Conservation (phyloP, 2,113 vertebrate genomes). For the Myiopsitta monachus region DNA sequence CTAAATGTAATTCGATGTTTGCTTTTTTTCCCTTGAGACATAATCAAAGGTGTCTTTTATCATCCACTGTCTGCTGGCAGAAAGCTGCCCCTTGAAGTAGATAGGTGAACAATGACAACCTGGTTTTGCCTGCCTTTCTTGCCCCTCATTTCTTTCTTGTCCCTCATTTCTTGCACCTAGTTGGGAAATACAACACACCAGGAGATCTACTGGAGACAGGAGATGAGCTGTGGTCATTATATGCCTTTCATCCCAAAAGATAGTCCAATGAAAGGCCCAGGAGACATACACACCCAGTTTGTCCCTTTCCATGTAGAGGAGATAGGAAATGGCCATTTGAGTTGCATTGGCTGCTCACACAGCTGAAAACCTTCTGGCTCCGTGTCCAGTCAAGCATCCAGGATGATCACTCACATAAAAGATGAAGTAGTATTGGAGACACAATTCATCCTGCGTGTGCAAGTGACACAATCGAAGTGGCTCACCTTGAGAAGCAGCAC, state of each 20-base stretch:
- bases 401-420: neutral
- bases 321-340: neutral
- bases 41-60: neutral
- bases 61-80: neutral
- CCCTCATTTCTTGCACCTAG: neutral
- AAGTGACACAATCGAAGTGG: neutral
- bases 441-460: neutral
- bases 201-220: neutral
- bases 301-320: neutral
- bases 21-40: neutral
- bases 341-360: neutral
- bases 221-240: neutral
- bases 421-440: neutral
- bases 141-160: neutral
- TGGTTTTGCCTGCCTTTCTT: neutral
- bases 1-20: neutral
- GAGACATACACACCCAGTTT: neutral
- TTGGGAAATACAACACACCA: neutral
- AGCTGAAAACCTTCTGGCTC: neutral
- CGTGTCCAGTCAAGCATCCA: neutral
- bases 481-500: neutral
- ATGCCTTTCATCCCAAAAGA: neutral
- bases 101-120: neutral
- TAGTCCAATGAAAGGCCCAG: neutral
- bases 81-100: neutral